Evolutionary conservation across 2,113 vertebrate genomes (phyloP).

Genomic region (Seriola rivoliana): DNA sequence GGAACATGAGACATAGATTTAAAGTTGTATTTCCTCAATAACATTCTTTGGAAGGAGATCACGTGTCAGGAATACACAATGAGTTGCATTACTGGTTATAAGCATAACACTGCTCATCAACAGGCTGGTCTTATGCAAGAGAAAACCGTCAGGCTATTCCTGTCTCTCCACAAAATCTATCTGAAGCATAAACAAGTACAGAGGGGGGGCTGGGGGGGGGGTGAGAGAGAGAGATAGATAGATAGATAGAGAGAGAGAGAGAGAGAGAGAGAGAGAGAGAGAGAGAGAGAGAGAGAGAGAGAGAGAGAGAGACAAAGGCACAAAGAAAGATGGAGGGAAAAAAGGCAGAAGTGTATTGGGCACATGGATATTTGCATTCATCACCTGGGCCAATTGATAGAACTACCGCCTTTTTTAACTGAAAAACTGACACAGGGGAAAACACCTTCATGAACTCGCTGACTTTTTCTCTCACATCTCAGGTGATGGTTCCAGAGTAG

Average conservation of each 20-base stretch:
- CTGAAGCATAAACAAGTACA: slow-evolving; percentile 43
- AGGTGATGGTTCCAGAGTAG: background rate
- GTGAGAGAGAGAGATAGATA: background rate
- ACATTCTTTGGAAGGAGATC: slow-evolving; percentile 3
- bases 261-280: background rate
- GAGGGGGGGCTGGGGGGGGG: background rate
- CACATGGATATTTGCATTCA: slow-evolving; percentile 52
- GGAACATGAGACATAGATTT: background rate
- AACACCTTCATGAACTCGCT: background rate
- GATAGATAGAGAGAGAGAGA: no score
- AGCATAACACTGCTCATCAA: slow-evolving; percentile 3
- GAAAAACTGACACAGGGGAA: slow-evolving; percentile 21
- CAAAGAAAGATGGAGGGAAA: slow-evolving; percentile 11
- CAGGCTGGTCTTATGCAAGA: slow-evolving; percentile 43
- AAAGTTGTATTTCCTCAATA: slow-evolving; percentile 6
- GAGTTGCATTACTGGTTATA: slow-evolving; percentile 14
- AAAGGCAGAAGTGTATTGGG: slow-evolving; percentile 27
- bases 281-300: background rate
- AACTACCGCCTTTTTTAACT: slow-evolving; percentile 46
- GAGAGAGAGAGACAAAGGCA: slow-evolving; percentile 1
- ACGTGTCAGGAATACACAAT: background rate
- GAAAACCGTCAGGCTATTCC: slow-evolving; percentile 56
- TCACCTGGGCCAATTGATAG: slow-evolving; percentile 3
- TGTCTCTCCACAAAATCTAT: slow-evolving; percentile 30
- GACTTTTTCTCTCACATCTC: background rate